Base-by-base conservation (phyloP, 2,888 invertebrate genomes). In the Candidula unifasciata region DNA sequence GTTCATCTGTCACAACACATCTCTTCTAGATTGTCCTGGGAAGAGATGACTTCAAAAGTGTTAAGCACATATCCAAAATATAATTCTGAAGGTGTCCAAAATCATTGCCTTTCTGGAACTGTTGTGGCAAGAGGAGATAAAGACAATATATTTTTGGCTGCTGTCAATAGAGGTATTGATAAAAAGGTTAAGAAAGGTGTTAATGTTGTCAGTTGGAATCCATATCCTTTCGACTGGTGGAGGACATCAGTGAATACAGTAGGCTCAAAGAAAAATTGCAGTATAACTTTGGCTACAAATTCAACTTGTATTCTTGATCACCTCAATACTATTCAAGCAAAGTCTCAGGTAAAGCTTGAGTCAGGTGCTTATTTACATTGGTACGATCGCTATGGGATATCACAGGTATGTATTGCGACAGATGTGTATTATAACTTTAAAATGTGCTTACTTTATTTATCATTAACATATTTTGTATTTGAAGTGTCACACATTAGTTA, bases 361-460 rank as follows among this genome's bases (percentile, higher is more conserved):
- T 90, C 90, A 18, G 88, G 89, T 21, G 93, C 93, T 8, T 93
- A 92, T 86, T 87, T 93, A 57, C 93, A 93, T 85, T 93, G 93
- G 93, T 93, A 93, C 86, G 88, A 89, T 87, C 91, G 90, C 83
- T 89, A 93, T 88, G 91, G 91, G 1, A 88, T 89, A 16, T 85
- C 87, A 30, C 64, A 88, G 87, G 90, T 90, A 87, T 74, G 87
- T 80, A 3, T 33, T 21, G 33, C 2, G 35, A 35, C 13, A 71
- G 30, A 35, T 35, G 33, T 71, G 24, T 44, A 44, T 44, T 44
- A 3, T 6, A 44, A 44, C 44, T 21, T 64, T 16, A 24, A 64
- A 2, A n/a, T 21, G 5, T 64, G 27, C n/a, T 24, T 27, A n/a
- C 64, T 3, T n/a, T 64, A 16, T 24, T 6, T 13, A 64, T n/a